Evolutionary conservation across 2,797 vertebrate genomes (phyloP), one percentile per base, ranked within the genome.

Genomic region (Avahi laniger): DNA sequence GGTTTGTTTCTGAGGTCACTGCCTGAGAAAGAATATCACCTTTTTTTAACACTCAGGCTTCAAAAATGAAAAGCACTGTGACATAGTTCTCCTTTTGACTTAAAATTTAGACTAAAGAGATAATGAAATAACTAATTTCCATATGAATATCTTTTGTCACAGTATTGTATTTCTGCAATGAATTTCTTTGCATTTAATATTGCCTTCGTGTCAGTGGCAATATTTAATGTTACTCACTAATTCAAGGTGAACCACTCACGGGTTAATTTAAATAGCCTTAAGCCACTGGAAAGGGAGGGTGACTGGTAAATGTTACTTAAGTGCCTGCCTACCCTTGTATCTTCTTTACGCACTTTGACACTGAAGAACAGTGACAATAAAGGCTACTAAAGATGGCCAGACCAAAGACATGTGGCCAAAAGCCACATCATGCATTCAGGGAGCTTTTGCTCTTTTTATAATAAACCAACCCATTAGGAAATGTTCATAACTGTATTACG

Each of bases 101-200:
- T 78, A 78, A 94, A 79, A 67, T 70, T 88, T 75, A 54, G 33
- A 63, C 61, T 88, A 61, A 80, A 81, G 26, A 76, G 35, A 93
- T 86, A 84, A 96, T 65, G 69, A 83, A 93, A 92, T 48, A 75
- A 73, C 81, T 91, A 30, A 94, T 95, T 95, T 95, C 78, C 84
- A 87, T 89, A 73, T 86, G 76, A 78, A 69, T 43, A 48, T 61
- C 41, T 91, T 82, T 80, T 86, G 72, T 92, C 57, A 33, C 7
- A 30, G 52, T 30, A 50, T 43, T 81, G 33, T 69, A 48, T 93
- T 93, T 81, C 70, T 89, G 63, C 65, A 82, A 75, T 43, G 28
- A 24, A 18, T 87, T 75, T 86, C 72, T 84, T 50, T 73, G 28
- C 69, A 50, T 93, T 97, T 90, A 76, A 69, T 57, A 67, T 81